Base-by-base conservation (phyloP, 2,113 vertebrate species). In the Actenoides lindsayi region DNA sequence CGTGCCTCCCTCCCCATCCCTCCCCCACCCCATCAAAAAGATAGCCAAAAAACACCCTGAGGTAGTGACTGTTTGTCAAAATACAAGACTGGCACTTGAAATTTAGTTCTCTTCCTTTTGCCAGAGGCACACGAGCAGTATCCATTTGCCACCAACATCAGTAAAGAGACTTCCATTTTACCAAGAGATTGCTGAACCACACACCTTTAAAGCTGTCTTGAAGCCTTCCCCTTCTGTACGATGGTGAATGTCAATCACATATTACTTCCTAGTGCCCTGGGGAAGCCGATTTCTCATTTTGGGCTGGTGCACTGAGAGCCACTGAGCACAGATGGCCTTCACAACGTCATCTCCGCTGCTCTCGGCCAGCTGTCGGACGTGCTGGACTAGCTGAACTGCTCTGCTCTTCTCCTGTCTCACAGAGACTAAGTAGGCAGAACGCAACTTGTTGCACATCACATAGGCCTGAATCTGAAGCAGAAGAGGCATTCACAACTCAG, bases 301-400 rank as follows among this genome's bases (percentile, higher is more conserved):
- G 94, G 96, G 97, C 91, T 98, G 98, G 91, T 99, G 99, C 33
- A 99, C 99, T 0, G 98, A 96, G 83, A 99, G 99, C 99, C 99
- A 99, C 87, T 99, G 99, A 64, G 98, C 86, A 62, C 99, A 99
- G 97, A 99, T 99, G 51, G 99, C 98, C 87, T 98, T 98, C 94
- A 99, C 99, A 11, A 99, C 97, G 0, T 98, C 98, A 68, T 99
- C 99, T 15, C 98, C 97, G 0, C 98, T 97, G 87, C 86, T 97
- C 95, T 98, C 98, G 1, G 99, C 99, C 1, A 99, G 98, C 95
- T 97, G 98, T 2, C 98, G 96, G 54, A 99, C 98, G 0, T 99
- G 99, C 96, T 99, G 99, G 20, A 99, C 99, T 23, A 98, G 93
- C 44, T 98, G 98, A 54, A 99, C 94, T 0, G 99, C 99, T 9